Evolutionary conservation across 2,113 vertebrate species (phyloP), one percentile per base, ranked within the genome.

Genomic region (Phylloscopus whistleri): DNA sequence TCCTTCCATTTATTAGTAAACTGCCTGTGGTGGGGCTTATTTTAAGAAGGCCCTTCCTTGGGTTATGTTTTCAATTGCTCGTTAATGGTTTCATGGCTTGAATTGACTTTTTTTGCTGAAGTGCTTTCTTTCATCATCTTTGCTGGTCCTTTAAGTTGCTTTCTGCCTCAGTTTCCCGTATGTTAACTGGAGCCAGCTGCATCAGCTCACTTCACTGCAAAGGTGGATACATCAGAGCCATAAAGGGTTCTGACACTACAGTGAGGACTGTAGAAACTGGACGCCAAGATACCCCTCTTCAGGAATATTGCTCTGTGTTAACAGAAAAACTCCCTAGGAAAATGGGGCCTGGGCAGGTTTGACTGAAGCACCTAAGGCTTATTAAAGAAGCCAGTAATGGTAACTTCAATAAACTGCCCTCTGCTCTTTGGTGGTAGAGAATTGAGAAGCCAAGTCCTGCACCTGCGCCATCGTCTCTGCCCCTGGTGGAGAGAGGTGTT

Each of bases 121-220:
- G 30, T 1, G 0, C 60, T 86, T 67, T 46, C 72, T 79, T 77
- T 63, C 33, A 7, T 90, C 11, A 21, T 60, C 26, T 85, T 60
- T 75, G 33, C 72, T 55, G 13, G 53, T 87, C 12, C 37, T 89
- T 64, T 77, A 66, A 43, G 33, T 56, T 80, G 59, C 41, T 70
- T 74, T 80, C 64, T 96, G 60, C 92, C 72, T 93, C 56, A 46
- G 28, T 93, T 90, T 94, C 44, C 67, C 31, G 4, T 43, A 30
- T 74, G 23, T 58, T 83, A 24, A 4, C 35, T 67, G 48, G 9
- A 30, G 22, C 39, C 63, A 48, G 33, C 30, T 5, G 2, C 37
- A 39, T 39, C 53, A 39, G 44, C 58, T 55, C 2, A 0, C 43
- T 51, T 70, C 44, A 37, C 72, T 77, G 75, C 63, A 31, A 58